Evolutionary conservation across 2,797 vertebrate genomes (phyloP).

Genomic region (Sebastes kiyomatsui): DNA sequence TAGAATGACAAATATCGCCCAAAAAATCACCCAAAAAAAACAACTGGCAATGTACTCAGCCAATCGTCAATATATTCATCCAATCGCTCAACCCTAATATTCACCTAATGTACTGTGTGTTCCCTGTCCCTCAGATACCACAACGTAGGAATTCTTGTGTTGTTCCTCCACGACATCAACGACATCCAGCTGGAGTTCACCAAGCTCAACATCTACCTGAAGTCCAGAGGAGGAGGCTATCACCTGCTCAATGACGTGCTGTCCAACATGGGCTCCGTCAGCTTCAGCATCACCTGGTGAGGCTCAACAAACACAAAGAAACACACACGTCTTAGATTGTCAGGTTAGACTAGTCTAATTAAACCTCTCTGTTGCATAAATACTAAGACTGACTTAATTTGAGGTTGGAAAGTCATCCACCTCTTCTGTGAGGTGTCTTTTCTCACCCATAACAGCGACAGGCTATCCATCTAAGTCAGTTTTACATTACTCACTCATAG

Average conservation of each 20-base stretch:
- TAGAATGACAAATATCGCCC: no score
- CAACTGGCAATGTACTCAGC: no score
- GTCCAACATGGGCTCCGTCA: conserved; percentile 89
- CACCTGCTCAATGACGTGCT: conserved; percentile 87
- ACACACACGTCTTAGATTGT: neutral
- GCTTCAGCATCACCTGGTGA: conserved; percentile 94
- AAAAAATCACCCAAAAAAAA: no score
- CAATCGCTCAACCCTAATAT: no score
- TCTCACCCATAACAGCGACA: no score
- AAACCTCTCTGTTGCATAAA: neutral
- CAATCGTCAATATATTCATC: no score
- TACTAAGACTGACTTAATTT: no score
- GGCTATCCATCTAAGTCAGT: no score
- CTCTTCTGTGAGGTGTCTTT: no score
- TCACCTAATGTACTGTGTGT: neutral
- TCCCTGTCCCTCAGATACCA: conserved; percentile 85
- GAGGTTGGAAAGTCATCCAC: no score
- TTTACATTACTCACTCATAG: no score
- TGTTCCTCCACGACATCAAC: conserved; percentile 94
- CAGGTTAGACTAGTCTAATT: no score
- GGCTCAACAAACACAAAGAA: conserved; percentile 4
- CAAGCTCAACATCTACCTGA: conserved; percentile 96
- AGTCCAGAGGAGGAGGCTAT: conserved; percentile 86
- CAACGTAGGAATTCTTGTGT: conserved; percentile 93
- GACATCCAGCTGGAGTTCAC: conserved; percentile 96